Base-by-base conservation (phyloP, 2,797 vertebrate genomes). In the Cryptoprocta ferox region DNA sequence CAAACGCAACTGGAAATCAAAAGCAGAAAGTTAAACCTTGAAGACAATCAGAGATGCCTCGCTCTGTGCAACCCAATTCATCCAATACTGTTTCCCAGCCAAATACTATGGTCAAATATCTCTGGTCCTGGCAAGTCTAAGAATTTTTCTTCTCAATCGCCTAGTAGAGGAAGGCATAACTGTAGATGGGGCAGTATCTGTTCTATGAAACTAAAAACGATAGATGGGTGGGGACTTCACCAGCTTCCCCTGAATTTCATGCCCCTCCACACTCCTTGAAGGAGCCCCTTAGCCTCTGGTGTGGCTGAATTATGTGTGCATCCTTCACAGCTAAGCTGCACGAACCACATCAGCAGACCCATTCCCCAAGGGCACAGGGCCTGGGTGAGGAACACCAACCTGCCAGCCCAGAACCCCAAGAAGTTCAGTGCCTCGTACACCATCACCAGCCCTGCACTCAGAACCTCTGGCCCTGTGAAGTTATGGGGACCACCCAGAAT, bases 1-100 rank as follows among this genome's bases (percentile, higher is more conserved):
- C 86, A 93, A 89, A 71, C 66, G 45, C 96, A 97, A 83, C 10
- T 65, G 18, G 91, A 91, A 98, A 88, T 61, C 96, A 73, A 91
- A 78, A 80, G 37, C 26, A 82, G 78, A 92, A 96, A 91, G 45
- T 93, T 81, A 89, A 91, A 87, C 19, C 83, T 94, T n/a, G 50
- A 89, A 86, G 21, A 18, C 42, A 24, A 5, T 91, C 42, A 66
- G 28, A 76, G 48, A 78, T 14, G 48, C 63, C 95, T 89, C 50
- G 63, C 19, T 68, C 56, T 28, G 24, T 1, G 39, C 18, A 92
- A 16, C 45, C 59, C 2, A 3, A 53, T 48, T 48, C 70, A 71
- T 45, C 65, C 30, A 84, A 70, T 4, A 66, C 24, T 53, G 26
- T 59, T 89, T 95, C 56, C 87, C 71, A 96, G 61, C n/a, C 71